Conservation (phyloP, 2,888 invertebrate species). For the Lasioglossum marginatum region DNA sequence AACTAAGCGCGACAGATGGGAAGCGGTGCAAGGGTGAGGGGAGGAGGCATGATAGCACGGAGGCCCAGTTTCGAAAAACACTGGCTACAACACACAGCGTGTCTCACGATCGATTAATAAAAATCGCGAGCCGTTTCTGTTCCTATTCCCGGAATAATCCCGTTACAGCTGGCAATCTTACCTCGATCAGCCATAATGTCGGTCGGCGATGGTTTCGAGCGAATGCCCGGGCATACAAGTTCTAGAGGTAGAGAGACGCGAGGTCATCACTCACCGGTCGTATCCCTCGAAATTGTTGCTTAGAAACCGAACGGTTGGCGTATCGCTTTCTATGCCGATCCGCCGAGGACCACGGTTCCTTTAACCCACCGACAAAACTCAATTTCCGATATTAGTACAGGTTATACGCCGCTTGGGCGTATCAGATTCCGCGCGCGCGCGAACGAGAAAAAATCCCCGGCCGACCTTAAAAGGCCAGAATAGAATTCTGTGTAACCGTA, state of each 20-base stretch:
- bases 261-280: conserved; percentile 48
- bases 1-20: conserved; percentile 73
- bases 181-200: conserved; percentile 59
- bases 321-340: neutral
- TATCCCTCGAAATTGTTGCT: conserved; percentile 50
- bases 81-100: conserved; percentile 20
- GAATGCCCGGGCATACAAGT: conserved; percentile 21
- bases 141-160: conserved; percentile 60
- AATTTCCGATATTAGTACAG: conserved; percentile 7
- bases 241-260: conserved; percentile 21
- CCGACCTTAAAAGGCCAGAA: neutral
- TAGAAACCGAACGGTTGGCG: conserved; percentile 22
- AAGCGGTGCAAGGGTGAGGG: conserved; percentile 61
- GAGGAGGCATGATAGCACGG: conserved; percentile 33
- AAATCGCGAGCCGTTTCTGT: conserved; percentile 62
- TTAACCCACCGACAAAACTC: conserved; percentile 55
- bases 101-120: conserved; percentile 66
- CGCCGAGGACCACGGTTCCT: neutral
- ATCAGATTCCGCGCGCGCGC: neutral
- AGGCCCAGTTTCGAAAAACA: conserved; percentile 52
- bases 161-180: conserved; percentile 64
- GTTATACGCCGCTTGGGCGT: neutral
- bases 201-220: neutral
- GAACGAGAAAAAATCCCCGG: neutral
- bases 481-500: neutral